Evolutionary conservation across 2,113 vertebrate species (phyloP).

Genomic region (Cephalopterus ornatus): DNA sequence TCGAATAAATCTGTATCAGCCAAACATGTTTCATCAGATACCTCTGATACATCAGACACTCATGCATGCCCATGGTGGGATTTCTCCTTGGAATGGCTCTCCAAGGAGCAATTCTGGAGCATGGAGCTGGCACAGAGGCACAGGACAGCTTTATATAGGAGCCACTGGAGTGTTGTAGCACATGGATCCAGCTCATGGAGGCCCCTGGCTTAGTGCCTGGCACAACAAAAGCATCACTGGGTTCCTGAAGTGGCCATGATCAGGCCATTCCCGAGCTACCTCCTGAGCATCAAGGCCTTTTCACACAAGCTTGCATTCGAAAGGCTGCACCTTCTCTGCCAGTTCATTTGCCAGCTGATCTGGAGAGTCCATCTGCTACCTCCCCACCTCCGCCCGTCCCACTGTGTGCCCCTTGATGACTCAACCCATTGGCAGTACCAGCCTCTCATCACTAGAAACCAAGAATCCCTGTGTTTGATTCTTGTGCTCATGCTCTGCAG

Average conservation of each 20-base stretch:
- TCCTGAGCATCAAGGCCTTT: not conserved
- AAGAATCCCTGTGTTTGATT: not conserved
- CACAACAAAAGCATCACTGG: too few species aligned
- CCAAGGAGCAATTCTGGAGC: not conserved
- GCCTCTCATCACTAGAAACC: not conserved
- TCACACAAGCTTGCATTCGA: not conserved
- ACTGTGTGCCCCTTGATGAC: not conserved
- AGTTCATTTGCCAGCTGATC: not conserved
- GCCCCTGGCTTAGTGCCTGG: not conserved
- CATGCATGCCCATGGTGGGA: not conserved
- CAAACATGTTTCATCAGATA: not conserved
- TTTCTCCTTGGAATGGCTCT: not conserved
- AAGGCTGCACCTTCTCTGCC: not conserved
- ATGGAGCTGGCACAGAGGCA: not conserved
- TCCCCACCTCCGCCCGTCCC: not conserved
- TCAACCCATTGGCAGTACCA: not conserved
- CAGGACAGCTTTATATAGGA: not conserved
- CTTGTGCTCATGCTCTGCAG: not conserved
- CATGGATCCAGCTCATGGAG: accelerated
- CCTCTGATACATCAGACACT: not conserved
- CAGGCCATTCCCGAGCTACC: not conserved
- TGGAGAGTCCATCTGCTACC: not conserved
- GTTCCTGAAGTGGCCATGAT: not conserved
- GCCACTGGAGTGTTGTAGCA: not conserved
- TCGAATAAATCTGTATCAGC: not conserved